Evolutionary conservation across 2,113 vertebrate species (phyloP), one percentile per base, ranked within the genome.

Genomic region (Thunnus thynnus): DNA sequence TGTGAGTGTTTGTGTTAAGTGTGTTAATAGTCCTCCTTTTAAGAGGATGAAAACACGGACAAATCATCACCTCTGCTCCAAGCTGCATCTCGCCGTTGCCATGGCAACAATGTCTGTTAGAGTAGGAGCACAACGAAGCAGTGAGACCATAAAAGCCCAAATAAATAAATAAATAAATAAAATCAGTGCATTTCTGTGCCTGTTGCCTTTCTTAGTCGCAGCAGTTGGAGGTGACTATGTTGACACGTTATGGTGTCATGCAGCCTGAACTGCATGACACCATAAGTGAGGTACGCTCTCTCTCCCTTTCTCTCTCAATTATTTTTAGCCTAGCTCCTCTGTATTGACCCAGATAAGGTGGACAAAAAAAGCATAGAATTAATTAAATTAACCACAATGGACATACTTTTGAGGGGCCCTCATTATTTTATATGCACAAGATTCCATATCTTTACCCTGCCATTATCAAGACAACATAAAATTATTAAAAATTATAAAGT

Each of bases 311-410:
- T 50, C 51, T 84, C n/a, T 60, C 60, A 76, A 69, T 78, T 92
- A 86, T 85, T 83, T 90, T 88, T 84, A 91, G 81, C 62, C 30
- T 72, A 50, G 13, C 41, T 85, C 66, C 76, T 80, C 51, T 55
- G 41, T 63, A 41, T 48, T 91, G 90, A 88, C 90, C 87, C 77
- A 91, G 36, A 86, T 87, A 80, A 27, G n/a, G 17, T 56, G n/a
- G 52, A 66, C 48, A 80, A 83, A 82, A 84, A 84, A 80, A 65
- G 60, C 27, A 72, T 63, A 60, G 17, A 81, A 87, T 72, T 74
- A 76, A 66, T 67, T 71, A 54, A 74, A 60, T 82, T 76, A 85
- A 78, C 69, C 36, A 82, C 17, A 0, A 32, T 17, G 17, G 61
- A 57, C 65, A 55, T 55, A 44, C 77, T 10, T 3, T 6, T 60